Evolutionary conservation across 2,888 invertebrate species (phyloP).

Genomic region (Melanostoma scalare): DNA sequence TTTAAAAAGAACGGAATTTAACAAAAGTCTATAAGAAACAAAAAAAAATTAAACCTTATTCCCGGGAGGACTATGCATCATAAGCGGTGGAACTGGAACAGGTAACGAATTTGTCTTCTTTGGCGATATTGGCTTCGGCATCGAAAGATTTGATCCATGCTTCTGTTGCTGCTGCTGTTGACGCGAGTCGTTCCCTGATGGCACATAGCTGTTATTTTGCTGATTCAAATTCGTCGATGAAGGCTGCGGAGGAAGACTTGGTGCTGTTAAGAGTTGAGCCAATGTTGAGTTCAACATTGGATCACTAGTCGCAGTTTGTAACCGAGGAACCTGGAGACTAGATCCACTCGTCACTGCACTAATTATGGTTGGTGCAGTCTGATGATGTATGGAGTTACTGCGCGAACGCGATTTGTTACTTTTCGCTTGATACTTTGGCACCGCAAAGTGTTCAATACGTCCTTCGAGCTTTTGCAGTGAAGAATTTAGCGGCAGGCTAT

Average conservation of each 20-base stretch:
- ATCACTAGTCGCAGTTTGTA: constrained; percentile 89
- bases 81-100: constrained; percentile 75
- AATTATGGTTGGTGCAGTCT: constrained; percentile 71
- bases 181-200: constrained; percentile 71
- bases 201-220: constrained; percentile 33
- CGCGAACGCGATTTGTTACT: constrained; percentile 78
- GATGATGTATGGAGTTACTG: constrained; percentile 81
- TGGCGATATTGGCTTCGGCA: constrained; percentile 76
- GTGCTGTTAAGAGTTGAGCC: constrained; percentile 89
- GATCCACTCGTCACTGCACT: constrained; percentile 45
- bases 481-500: constrained; percentile 85
- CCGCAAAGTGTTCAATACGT: constrained; percentile 79
- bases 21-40: neutral
- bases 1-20: constrained; percentile 44
- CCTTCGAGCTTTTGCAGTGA: constrained; percentile 81
- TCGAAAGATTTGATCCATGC: constrained; percentile 60
- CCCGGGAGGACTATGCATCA: constrained; percentile 78
- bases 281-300: constrained; percentile 90
- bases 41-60: constrained; percentile 73
- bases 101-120: constrained; percentile 81
- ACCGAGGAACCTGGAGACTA: constrained; percentile 77
- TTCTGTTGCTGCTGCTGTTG: constrained; percentile 75
- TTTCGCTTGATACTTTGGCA: constrained; percentile 80
- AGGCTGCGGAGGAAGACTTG: constrained; percentile 45
- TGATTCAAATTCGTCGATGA: constrained; percentile 42